phyloP scores from a whole-genome alignment of 2,113 vertebrate species.

The Ophiodon elongatus region DNA sequence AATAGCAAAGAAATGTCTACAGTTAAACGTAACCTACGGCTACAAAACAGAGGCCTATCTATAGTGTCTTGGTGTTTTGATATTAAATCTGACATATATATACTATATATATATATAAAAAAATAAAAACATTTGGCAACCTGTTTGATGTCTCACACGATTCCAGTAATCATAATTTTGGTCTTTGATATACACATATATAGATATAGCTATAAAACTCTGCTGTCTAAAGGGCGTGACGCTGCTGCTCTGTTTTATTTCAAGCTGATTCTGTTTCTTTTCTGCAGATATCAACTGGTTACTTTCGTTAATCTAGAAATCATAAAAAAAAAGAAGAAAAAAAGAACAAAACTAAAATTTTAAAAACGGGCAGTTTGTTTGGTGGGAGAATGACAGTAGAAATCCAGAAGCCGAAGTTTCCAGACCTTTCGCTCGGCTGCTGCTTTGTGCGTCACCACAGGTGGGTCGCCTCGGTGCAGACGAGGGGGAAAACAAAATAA shows the following conservation, averaged over 20 bases:
- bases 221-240: slow-evolving; percentile 78
- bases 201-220: slow-evolving; percentile 67
- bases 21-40: slow-evolving; percentile 54
- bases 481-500: neutral
- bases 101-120: slow-evolving; percentile 54
- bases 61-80: slow-evolving; percentile 78
- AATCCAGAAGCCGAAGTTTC: slow-evolving; percentile 26
- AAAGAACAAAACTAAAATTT: neutral
- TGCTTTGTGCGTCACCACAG: slow-evolving; percentile 65
- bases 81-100: slow-evolving; percentile 70
- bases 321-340: neutral
- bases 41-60: slow-evolving; percentile 65
- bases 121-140: slow-evolving; percentile 68
- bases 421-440: slow-evolving; percentile 63
- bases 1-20: slow-evolving; percentile 39
- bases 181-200: slow-evolving; percentile 80
- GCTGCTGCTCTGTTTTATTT: slow-evolving; percentile 62
- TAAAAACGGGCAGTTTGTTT: slow-evolving; percentile 36
- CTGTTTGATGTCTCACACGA: slow-evolving; percentile 66
- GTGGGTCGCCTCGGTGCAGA: slow-evolving; percentile 87
- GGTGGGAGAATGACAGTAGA: slow-evolving; percentile 43
- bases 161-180: slow-evolving; percentile 81
- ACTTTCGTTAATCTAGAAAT: neutral
- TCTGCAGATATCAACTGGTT: slow-evolving; percentile 7
- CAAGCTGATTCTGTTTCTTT: neutral